phyloP scores from a whole-genome alignment of 2,797 vertebrate genomes.

The Poeciliopsis turneri region DNA sequence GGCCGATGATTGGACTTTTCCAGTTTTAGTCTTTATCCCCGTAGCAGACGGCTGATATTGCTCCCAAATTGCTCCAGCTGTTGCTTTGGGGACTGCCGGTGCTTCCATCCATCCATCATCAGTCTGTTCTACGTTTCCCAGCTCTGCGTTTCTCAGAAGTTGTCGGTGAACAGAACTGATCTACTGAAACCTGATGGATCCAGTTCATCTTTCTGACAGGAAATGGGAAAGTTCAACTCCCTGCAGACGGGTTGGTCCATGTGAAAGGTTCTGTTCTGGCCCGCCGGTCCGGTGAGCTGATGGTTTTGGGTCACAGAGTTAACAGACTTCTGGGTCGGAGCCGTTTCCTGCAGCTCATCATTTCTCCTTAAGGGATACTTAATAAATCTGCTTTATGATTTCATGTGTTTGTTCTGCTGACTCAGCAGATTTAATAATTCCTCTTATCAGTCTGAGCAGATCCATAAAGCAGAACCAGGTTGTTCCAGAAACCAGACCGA shows the following conservation, averaged over 20 bases:
- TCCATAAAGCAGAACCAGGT: background rate
- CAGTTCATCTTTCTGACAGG: background rate
- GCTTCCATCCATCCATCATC: background rate
- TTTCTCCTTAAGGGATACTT: background rate
- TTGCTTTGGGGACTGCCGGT: background rate
- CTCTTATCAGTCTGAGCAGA: background rate
- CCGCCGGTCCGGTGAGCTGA: background rate
- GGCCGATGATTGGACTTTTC: background rate
- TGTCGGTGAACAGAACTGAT: too few relatives aligned
- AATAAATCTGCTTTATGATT: conserved; percentile 2
- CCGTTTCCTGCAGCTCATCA: background rate
- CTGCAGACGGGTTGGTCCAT: background rate
- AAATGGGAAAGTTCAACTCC: background rate
- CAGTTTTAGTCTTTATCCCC: background rate
- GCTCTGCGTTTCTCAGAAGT: too few relatives aligned
- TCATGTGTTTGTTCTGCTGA: background rate
- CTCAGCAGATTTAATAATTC: conserved; percentile 3
- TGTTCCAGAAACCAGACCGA: background rate
- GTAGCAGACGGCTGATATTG: background rate
- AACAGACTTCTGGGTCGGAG: background rate
- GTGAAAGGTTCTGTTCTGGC: background rate
- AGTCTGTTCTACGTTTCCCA: accelerated
- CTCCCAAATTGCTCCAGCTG: background rate
- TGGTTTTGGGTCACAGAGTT: background rate
- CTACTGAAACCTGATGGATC: background rate